Base-by-base conservation (phyloP, 2,888 invertebrate genomes). In the Polydesmus complanatus region DNA sequence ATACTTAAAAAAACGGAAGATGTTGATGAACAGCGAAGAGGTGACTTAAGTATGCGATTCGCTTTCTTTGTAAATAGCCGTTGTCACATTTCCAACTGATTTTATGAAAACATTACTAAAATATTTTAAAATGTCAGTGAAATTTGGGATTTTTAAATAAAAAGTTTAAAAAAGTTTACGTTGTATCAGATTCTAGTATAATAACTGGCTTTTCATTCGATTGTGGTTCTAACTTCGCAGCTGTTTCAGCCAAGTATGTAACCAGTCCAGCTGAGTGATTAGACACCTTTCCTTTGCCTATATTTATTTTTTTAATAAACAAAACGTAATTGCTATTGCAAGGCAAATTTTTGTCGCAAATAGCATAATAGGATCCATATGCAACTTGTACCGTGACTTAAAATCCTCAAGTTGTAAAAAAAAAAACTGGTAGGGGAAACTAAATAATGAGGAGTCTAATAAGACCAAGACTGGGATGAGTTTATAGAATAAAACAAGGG, bases 61-160 rank as follows among this genome's bases (percentile, higher is more conserved):
- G 37, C 8, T 37, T 37, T 5, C 37, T 37, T 37, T 37, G 49
- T 48, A 58, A 27, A 58, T 52, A 25, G 58, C 58, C 1, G 58
- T 58, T 1, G 58, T 58, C 1, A 58, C 53, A 27, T 58, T 27
- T 11, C 52, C 58, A 11, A 27, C 58, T 23, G 14, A 3, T 52
- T 58, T 58, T 2, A 58, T 53, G 53, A 52, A 58, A 3, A 58
- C 37, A 18, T 58, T 58, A 26, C 58, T 58, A 51, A 21, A 21
- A 5, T 8, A 37, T 37, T 8, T 37, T 14, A 37, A 37, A 37
- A 37, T 22, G 8, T 14, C 51, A 5, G 19, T 19, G 48, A 23
- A 48, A 22, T 21, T 48, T 57, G n/a, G 25, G 5, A n/a, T 47
- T 22, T 49, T 25, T 21, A 49, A 49, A 49, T 3, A 19, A 3